Evolutionary conservation across 1,140 invertebrate species (phyloP).

Genomic region (Thaumetopoea pityocampa): DNA sequence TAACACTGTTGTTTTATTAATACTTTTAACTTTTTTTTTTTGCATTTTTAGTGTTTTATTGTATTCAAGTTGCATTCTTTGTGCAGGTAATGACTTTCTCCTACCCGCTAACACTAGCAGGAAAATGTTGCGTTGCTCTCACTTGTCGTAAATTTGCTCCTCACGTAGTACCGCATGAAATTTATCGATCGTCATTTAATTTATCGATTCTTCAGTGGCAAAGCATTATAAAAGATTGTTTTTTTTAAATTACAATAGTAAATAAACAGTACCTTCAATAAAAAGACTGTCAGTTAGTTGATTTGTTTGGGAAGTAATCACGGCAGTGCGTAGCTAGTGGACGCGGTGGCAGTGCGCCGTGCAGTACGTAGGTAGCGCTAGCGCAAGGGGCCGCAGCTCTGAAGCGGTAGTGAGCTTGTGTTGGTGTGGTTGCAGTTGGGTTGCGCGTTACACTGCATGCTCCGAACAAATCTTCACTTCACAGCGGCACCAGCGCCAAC

Average conservation of each 20-base stretch:
- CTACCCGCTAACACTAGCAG: slow-evolving; percentile 72
- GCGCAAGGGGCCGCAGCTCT: slow-evolving; percentile 2
- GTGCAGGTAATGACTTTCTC: slow-evolving; percentile 71
- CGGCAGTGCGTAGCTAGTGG: slow-evolving; percentile 64
- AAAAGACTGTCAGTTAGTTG: slow-evolving; percentile 41
- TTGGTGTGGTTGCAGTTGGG: slow-evolving; percentile 74
- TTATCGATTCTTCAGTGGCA: slow-evolving; percentile 39
- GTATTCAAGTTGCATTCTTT: slow-evolving; percentile 69
- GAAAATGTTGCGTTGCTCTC: slow-evolving; percentile 72
- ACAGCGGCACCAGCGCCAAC: slow-evolving; percentile 68
- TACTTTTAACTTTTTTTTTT: slow-evolving; percentile 55
- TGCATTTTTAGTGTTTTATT: slow-evolving; percentile 71
- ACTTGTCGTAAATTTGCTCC: slow-evolving; percentile 45
- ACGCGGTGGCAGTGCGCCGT: slow-evolving; percentile 51
- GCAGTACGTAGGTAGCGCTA: slow-evolving; percentile 8
- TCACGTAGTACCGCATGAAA: slow-evolving; percentile 52
- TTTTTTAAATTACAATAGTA: slow-evolving; percentile 5
- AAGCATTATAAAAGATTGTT: slow-evolving; percentile 28
- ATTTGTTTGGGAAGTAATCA: slow-evolving; percentile 55
- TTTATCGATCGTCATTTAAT: slow-evolving; percentile 46
- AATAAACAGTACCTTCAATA: slow-evolving; percentile 11
- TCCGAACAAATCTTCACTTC: slow-evolving; percentile 72
- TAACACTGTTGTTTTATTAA: slow-evolving; percentile 57
- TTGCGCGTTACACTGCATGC: slow-evolving; percentile 75
- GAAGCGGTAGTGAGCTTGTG: slow-evolving; percentile 63